Base-by-base conservation (phyloP, 2,113 vertebrate species). In the Oceanites oceanicus region DNA sequence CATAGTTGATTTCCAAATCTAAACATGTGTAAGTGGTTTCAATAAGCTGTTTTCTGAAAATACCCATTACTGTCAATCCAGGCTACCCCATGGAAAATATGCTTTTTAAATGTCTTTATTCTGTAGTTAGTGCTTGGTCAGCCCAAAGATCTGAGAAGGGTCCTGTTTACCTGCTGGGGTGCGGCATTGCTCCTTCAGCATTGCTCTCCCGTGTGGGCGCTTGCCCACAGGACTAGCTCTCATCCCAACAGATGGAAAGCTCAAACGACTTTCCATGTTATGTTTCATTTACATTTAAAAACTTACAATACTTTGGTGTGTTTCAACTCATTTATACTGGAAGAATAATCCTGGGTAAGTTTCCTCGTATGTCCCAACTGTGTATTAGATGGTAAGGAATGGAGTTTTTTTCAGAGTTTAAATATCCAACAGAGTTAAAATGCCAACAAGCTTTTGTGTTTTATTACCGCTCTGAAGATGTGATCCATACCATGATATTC, bases 41-140 rank as follows among this genome's bases (percentile, higher is more conserved):
- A 91, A 68, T 89, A 88, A 19, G 9, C 74, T 79, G 27, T 70
- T 92, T 91, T 68, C 58, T 83, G 66, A 92, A 95, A 95, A 96
- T 91, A 94, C 7, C 16, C 81, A 67, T 94, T 94, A 66, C 84
- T 91, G 92, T 95, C 91, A 95, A 76, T 66, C 45, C 67, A 87
- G 50, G 40, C 34, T 67, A 58, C 22, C 22, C 29, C 45, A 20
- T 62, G 50, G 58, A 95, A 97, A 85, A 52, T 55, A 85, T 9
- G 32, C 23, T 47, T 84, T 91, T 75, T 12, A 65, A 78, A 82
- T 76, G 61, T 81, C 61, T 85, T 70, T 84, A 15, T 86, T 66
- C 47, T 74, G 32, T 38, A 76, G 38, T 49, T 66, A 76, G 45
- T 40, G 15, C 21, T 82, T 86, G 71, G 32, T 13, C 4, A 0